Evolutionary conservation across 2,888 invertebrate species (phyloP).

Genomic region (Parnassius smintheus): DNA sequence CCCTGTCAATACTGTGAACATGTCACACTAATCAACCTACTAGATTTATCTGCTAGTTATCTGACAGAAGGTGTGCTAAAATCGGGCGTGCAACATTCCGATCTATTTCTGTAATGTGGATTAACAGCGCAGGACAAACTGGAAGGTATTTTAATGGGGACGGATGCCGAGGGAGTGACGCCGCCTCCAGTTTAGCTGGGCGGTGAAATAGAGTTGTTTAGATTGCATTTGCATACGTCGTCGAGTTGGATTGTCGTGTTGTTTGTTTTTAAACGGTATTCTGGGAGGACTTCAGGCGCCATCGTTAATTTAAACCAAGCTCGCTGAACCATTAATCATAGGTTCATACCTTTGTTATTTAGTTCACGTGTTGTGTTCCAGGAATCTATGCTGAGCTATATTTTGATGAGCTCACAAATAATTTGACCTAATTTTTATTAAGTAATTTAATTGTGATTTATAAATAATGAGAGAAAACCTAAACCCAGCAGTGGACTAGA

Average conservation of each 20-base stretch:
- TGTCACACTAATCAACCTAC: conserved; percentile 29
- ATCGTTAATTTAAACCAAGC: conserved; percentile 9
- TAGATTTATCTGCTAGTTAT: conserved; percentile 30
- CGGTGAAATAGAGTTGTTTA: conserved; percentile 13
- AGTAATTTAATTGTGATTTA: too few relatives aligned
- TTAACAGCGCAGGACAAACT: conserved; percentile 40
- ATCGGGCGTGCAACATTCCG: conserved; percentile 56
- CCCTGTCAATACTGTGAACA: conserved; percentile 13
- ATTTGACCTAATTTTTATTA: too few relatives aligned
- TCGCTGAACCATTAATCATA: conserved; percentile 14
- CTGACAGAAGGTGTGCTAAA: conserved; percentile 49
- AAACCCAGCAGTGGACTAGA: too few relatives aligned
- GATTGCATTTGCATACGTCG: conserved; percentile 14
- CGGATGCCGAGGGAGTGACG: conserved; percentile 44
- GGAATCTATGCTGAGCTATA: background rate
- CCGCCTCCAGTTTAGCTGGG: conserved; percentile 7
- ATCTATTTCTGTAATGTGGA: conserved; percentile 59
- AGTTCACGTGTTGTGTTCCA: conserved; percentile 2
- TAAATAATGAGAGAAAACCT: too few relatives aligned
- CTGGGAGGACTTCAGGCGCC: conserved; percentile 20
- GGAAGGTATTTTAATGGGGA: conserved; percentile 52
- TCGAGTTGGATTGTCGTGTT: background rate
- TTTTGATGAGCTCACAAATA: background rate
- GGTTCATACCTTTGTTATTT: conserved; percentile 7
- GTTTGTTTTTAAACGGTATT: conserved; percentile 19